These are phyloP conservation scores for Phaedon cochleariae DNA, from an alignment of 2,888 invertebrate genomes.

Conservation along the genomic window DNA sequence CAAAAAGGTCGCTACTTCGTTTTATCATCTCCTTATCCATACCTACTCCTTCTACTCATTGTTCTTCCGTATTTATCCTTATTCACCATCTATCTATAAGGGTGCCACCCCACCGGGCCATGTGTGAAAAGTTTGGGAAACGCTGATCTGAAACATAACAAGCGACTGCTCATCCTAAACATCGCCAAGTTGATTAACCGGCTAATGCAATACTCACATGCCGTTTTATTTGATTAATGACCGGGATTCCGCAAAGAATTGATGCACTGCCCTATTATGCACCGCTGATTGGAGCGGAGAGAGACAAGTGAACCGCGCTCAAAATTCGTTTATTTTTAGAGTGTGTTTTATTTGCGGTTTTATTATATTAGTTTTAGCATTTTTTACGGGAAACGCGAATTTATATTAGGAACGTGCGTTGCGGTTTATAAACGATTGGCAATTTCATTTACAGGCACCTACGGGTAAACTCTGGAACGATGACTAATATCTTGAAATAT, in stretches of 20 bases:
- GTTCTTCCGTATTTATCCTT: no score
- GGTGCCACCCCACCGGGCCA: no score
- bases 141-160: background rate
- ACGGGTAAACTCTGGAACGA: background rate
- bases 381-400: constrained; percentile 11
- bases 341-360: no score
- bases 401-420: constrained; percentile 5
- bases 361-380: background rate
- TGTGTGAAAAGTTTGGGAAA: no score
- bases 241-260: background rate
- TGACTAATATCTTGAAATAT: background rate
- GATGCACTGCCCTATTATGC: background rate
- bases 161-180: background rate
- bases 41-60: no score
- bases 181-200: background rate
- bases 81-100: no score
- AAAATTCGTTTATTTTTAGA: constrained; percentile 17
- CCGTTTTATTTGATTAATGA: background rate
- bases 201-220: background rate
- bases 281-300: background rate
- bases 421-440: background rate
- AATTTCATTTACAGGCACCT: background rate
- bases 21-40: no score
- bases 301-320: background rate
- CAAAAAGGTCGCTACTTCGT: no score